Percentiles rank a stretch among this genome's conserved stretches.
Conservation (phyloP, 1,140 invertebrate species). For the Galleria mellonella region DNA sequence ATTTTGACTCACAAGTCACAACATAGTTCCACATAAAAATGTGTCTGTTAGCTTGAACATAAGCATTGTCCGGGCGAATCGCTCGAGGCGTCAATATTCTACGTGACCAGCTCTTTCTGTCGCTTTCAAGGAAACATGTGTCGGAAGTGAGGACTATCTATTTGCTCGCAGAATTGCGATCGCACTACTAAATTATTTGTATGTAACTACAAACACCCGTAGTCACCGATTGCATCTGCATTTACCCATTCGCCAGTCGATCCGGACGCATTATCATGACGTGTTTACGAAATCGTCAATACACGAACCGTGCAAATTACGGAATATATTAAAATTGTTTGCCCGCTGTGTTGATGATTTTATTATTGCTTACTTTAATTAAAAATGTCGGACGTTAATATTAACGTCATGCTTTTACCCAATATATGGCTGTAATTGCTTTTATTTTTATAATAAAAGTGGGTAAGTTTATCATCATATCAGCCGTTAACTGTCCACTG, state of each 20-base stretch:
- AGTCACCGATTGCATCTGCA: constrained; percentile 35
- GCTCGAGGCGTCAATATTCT: constrained; percentile 67
- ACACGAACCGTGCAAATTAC: no score
- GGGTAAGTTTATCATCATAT: no score
- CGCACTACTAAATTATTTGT: constrained; percentile 54
- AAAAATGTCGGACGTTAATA: no score
- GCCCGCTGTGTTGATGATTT: neutral
- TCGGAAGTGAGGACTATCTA: constrained; percentile 67
- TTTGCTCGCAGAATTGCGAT: constrained; percentile 60
- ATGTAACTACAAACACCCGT: constrained; percentile 22
- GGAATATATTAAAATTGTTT: neutral
- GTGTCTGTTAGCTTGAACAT: constrained; percentile 21
- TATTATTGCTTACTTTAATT: constrained; percentile 1
- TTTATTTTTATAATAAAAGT: no score
- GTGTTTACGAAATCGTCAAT: constrained; percentile 1
- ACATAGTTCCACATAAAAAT: constrained; percentile 24
- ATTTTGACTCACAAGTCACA: neutral
- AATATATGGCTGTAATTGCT: no score
- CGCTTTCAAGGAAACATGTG: constrained; percentile 60
- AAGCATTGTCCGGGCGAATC: constrained; percentile 28
- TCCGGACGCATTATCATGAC: constrained; percentile 13
- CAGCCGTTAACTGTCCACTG: no score
- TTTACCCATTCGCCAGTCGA: constrained; percentile 2
- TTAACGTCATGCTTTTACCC: no score
- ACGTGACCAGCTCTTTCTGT: constrained; percentile 55